Conservation (phyloP, 2,888 invertebrate genomes). For the Drosophila neoperkinsi region DNA sequence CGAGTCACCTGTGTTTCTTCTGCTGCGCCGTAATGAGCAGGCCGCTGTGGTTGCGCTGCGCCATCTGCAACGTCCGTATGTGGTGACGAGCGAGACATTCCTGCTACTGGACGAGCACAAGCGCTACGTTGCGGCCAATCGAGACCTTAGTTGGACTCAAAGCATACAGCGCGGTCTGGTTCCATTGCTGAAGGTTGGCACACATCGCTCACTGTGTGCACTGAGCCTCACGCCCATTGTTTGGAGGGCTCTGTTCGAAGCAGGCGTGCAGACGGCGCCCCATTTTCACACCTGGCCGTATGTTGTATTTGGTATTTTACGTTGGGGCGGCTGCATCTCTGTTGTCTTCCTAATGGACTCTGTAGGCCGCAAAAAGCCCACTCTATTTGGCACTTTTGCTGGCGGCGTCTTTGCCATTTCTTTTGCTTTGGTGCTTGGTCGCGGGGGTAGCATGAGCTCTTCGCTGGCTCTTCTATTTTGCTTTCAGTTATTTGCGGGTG, state of each 20-base stretch:
- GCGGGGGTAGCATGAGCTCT: conserved; percentile 42
- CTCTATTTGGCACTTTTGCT: conserved; percentile 63
- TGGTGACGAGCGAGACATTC: conserved; percentile 71
- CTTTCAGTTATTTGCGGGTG: conserved; percentile 71
- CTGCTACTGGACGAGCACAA: conserved; percentile 78
- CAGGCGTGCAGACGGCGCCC: conserved; percentile 37
- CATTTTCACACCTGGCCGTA: conserved; percentile 59
- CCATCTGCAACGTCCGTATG: conserved; percentile 70
- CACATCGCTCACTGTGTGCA: conserved; percentile 69
- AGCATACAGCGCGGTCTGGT: conserved; percentile 53
- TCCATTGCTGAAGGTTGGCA: conserved; percentile 70
- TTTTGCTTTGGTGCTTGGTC: conserved; percentile 60
- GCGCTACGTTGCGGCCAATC: conserved; percentile 69
- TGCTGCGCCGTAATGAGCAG: conserved; percentile 70
- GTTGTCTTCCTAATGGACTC: conserved; percentile 68
- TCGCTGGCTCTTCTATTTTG: conserved; percentile 62
- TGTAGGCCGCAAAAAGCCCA: conserved; percentile 71
- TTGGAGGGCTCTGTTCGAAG: conserved; percentile 53
- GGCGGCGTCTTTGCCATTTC: conserved; percentile 67
- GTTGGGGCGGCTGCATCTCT: conserved; percentile 65
- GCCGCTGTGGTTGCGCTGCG: conserved; percentile 72
- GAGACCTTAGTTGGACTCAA: conserved; percentile 34
- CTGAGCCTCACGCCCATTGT: conserved; percentile 64
- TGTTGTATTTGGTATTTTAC: conserved; percentile 60
- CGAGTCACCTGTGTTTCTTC: conserved; percentile 79